Evolutionary conservation across 2,888 invertebrate species (phyloP).

Genomic region (Netelia virgata): DNA sequence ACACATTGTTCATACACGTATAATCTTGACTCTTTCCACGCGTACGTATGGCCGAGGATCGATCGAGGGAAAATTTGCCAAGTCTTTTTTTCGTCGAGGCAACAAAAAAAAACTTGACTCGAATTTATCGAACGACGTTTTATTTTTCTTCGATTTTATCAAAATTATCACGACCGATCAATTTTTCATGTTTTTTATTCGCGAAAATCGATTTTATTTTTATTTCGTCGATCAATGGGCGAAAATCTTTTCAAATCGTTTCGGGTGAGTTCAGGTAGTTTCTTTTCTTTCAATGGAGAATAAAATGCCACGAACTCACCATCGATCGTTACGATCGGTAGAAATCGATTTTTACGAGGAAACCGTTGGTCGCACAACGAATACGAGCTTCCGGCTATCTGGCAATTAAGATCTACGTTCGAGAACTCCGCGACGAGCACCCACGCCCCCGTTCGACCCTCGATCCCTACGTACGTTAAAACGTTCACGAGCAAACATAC

Average conservation of each 20-base stretch:
- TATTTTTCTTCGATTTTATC: not conserved
- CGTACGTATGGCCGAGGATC: constrained; percentile 13
- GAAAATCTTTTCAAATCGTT: not conserved
- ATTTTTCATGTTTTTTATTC: too few species aligned
- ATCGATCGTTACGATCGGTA: constrained; percentile 52
- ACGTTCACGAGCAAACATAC: constrained; percentile 60
- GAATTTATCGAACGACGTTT: too few species aligned
- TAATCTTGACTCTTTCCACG: not conserved
- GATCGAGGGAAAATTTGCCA: constrained; percentile 25
- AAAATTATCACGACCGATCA: not conserved
- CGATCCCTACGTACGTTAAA: constrained; percentile 60
- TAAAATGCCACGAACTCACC: constrained; percentile 1
- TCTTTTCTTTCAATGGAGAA: not conserved
- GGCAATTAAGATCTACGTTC: constrained; percentile 80
- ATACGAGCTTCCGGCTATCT: constrained; percentile 75
- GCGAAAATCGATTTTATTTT: not conserved
- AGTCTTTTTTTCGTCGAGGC: not conserved
- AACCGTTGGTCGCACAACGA: constrained; percentile 52
- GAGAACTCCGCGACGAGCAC: constrained; percentile 57
- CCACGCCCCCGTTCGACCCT: constrained; percentile 40
- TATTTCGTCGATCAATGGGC: not conserved
- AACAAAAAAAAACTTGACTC: not conserved
- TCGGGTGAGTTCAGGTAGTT: not conserved
- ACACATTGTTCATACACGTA: constrained; percentile 2
- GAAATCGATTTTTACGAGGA: constrained; percentile 50